Evolutionary conservation across 2,888 invertebrate species (phyloP).

Genomic region (Drosophila borealis): DNA sequence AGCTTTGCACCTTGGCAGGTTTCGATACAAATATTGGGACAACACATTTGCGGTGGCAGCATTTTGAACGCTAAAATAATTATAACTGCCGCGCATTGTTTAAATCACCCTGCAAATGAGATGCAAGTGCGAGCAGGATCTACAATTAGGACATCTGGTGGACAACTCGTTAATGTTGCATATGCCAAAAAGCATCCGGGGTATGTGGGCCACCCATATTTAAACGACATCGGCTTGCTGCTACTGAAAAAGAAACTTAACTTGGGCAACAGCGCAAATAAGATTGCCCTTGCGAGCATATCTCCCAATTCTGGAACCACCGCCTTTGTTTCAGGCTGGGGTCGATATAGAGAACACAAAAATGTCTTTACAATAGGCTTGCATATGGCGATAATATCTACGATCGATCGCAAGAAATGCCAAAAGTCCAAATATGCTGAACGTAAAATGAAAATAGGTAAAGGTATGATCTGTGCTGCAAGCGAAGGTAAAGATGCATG

Average conservation of each 20-base stretch:
- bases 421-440: neutral
- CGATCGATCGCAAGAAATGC: neutral
- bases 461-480: slow-evolving; percentile 4
- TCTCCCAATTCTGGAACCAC: neutral
- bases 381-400: neutral
- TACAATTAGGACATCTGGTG: neutral
- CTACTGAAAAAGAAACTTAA: neutral
- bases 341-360: neutral
- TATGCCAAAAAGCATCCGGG: neutral
- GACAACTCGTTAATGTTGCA: neutral
- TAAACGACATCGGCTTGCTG: neutral
- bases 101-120: neutral
- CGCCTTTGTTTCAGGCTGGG: slow-evolving; percentile 7
- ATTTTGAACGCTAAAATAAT: neutral
- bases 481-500: neutral
- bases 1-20: neutral
- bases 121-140: slow-evolving; percentile 9
- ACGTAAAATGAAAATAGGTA: neutral
- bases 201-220: fast-evolving
- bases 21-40: neutral
- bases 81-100: slow-evolving; percentile 12
- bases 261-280: too few relatives aligned
- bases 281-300: neutral
- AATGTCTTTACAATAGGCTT: neutral
- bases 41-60: slow-evolving; percentile 7